Percentiles rank a stretch among this genome's conserved stretches.
phyloP scores from a whole-genome alignment of 2,113 vertebrate species.

The Corydoras maculifer region DNA sequence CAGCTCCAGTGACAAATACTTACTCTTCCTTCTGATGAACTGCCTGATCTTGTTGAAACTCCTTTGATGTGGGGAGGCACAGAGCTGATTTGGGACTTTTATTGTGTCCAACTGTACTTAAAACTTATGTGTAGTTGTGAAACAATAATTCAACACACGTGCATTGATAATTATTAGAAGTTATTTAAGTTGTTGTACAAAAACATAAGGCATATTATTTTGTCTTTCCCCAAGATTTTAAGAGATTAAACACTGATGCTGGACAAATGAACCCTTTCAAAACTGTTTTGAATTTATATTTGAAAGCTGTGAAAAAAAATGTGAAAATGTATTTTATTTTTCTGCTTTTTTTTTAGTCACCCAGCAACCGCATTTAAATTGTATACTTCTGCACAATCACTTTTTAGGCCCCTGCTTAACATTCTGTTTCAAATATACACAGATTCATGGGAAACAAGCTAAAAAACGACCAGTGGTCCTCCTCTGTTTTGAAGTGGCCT shows the following conservation, averaged over 20 bases:
- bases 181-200: too few species aligned
- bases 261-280: not conserved
- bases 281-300: not conserved
- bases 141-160: too few species aligned
- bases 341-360: not conserved
- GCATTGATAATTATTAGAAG: too few species aligned
- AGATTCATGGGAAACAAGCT: not conserved
- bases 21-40: conserved; percentile 3
- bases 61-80: conserved; percentile 25
- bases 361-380: not conserved
- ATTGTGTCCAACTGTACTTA: conserved; percentile 3
- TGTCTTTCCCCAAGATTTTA: too few species aligned
- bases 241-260: not conserved
- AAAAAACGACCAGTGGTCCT: not conserved
- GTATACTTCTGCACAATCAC: too few species aligned
- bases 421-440: too few species aligned
- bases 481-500: conserved; percentile 8
- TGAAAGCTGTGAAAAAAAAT: not conserved
- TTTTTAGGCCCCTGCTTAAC: too few species aligned
- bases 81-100: conserved; percentile 22
- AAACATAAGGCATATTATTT: too few species aligned
- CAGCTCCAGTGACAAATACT: not conserved
- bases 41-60: conserved; percentile 7
- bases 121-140: not conserved
- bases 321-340: too few species aligned